These are phyloP conservation scores for Mandrillus leucophaeus DNA, from an alignment of 2,113 vertebrate genomes.

Conservation along the genomic window DNA sequence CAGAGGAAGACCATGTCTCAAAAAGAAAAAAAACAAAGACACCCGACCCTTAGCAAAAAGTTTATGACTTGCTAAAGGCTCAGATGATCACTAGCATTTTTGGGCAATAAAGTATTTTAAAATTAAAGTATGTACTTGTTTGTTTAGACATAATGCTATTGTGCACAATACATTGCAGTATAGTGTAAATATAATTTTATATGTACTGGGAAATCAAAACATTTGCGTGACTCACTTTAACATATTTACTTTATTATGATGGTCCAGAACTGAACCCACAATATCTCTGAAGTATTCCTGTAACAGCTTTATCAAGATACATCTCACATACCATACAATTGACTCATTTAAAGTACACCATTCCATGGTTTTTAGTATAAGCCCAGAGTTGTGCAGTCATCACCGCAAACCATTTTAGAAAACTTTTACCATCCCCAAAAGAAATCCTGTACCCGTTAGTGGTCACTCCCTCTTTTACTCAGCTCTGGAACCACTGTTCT, in stretches of 20 bases:
- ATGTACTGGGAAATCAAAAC: not conserved
- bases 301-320: not conserved
- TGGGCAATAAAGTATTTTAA: not conserved
- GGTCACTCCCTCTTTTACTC: not conserved
- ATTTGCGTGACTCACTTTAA: not conserved
- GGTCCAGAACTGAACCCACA: not conserved
- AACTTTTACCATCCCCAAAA: not conserved
- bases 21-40: too few relatives aligned
- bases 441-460: not conserved
- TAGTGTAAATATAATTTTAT: not conserved
- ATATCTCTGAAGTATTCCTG: not conserved
- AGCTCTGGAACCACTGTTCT: not conserved
- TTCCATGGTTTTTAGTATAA: not conserved
- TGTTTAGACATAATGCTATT: not conserved
- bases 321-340: not conserved
- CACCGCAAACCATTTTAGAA: not conserved
- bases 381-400: not conserved
- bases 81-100: not conserved
- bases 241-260: not conserved
- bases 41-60: not conserved
- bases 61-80: not conserved
- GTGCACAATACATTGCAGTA: not conserved
- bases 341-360: not conserved
- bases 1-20: too few relatives aligned
- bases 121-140: not conserved